Evolutionary conservation across 2,797 vertebrate genomes (phyloP).

Genomic region (Sebastes trivittatus): DNA sequence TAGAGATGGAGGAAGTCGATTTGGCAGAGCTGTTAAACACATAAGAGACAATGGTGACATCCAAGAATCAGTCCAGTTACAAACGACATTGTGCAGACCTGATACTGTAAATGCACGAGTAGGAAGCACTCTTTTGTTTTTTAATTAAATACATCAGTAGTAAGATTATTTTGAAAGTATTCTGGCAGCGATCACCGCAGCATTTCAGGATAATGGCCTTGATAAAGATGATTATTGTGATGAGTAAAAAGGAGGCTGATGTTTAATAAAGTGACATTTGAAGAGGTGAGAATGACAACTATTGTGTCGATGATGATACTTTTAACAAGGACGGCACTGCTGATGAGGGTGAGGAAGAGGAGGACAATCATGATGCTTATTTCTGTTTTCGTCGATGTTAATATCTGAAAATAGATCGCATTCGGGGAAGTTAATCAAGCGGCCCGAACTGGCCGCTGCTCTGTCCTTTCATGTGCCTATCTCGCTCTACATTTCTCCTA

Average conservation of each 20-base stretch:
- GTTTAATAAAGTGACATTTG: slow-evolving; percentile 39
- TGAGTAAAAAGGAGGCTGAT: slow-evolving; percentile 13
- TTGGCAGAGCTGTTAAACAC: slow-evolving; percentile 61
- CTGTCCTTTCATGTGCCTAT: slow-evolving; percentile 61
- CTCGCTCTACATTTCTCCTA: slow-evolving; percentile 44
- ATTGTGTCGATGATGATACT: not conserved
- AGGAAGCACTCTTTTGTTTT: slow-evolving; percentile 1
- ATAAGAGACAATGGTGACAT: slow-evolving; percentile 43
- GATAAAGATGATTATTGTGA: slow-evolving; percentile 3
- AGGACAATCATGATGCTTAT: slow-evolving; percentile 34
- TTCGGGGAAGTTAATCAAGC: slow-evolving; percentile 65
- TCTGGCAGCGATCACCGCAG: not conserved
- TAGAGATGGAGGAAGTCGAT: slow-evolving; percentile 78
- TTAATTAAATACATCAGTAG: not conserved
- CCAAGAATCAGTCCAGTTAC: slow-evolving; percentile 30
- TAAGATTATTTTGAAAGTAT: slow-evolving; percentile 16
- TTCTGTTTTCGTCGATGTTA: slow-evolving; percentile 41
- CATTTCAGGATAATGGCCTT: slow-evolving; percentile 6
- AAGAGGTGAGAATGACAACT: slow-evolving; percentile 4
- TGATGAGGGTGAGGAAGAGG: slow-evolving; percentile 34
- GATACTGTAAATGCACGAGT: not conserved
- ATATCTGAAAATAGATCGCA: slow-evolving; percentile 59
- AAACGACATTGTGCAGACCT: slow-evolving; percentile 17
- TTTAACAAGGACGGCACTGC: slow-evolving; percentile 20
- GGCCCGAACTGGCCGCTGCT: slow-evolving; percentile 46